A percentile compares a stretch with the other conserved stretches of the same genome.
These are phyloP conservation scores for Beris morrisii DNA, from an alignment of 2,888 invertebrate species.

Conservation along the genomic window DNA sequence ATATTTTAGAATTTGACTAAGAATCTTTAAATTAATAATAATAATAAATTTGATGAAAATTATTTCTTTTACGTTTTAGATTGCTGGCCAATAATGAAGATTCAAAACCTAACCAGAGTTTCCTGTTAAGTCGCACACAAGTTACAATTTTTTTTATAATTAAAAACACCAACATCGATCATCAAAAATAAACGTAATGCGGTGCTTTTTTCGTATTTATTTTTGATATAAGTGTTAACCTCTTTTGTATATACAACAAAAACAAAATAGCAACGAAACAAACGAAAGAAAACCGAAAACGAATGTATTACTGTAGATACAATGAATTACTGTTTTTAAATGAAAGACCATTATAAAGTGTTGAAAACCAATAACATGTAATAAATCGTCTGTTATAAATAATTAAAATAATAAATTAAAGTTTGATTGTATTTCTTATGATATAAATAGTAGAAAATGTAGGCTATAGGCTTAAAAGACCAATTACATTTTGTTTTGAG, in stretches of 20 bases:
- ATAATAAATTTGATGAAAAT: not conserved
- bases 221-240: not conserved
- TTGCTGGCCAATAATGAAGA: constrained; percentile 33
- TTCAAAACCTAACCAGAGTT: not conserved
- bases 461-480: too few relatives aligned
- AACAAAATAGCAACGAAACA: not conserved
- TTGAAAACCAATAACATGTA: not conserved
- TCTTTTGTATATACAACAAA: not conserved
- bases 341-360: too few relatives aligned
- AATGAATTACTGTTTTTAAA: too few relatives aligned
- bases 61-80: constrained; percentile 24
- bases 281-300: too few relatives aligned
- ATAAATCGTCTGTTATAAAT: not conserved
- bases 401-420: not conserved
- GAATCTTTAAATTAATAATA: too few relatives aligned
- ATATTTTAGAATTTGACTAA: too few relatives aligned
- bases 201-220: constrained; percentile 21
- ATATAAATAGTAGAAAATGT: too few relatives aligned
- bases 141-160: too few relatives aligned
- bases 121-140: not conserved
- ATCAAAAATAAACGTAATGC: not conserved
- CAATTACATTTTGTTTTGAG: too few relatives aligned
- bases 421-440: not conserved
- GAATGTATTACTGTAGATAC: too few relatives aligned
- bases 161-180: not conserved